Evolutionary conservation across 2,888 invertebrate species (phyloP).

Genomic region (Ormyrus thymus): DNA sequence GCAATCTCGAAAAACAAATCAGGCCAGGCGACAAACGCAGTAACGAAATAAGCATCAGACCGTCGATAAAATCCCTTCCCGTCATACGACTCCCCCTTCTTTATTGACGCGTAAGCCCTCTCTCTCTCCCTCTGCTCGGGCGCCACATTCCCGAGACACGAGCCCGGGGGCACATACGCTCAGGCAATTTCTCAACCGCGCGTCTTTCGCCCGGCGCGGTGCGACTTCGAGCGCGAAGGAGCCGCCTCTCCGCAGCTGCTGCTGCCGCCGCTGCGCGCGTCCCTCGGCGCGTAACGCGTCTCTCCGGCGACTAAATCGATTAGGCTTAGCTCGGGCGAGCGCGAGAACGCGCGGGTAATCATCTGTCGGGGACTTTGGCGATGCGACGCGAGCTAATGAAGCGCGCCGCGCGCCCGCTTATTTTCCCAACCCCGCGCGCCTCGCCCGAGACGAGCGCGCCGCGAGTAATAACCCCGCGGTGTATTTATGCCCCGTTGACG

Average conservation of each 20-base stretch:
- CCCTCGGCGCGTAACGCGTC: conserved; percentile 16
- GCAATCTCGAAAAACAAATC: too few relatives aligned
- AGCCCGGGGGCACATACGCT: background rate
- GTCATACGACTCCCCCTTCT: too few relatives aligned
- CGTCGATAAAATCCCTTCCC: background rate
- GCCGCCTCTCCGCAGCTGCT: conserved; percentile 7
- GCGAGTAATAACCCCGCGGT: too few relatives aligned
- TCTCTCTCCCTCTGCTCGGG: too few relatives aligned
- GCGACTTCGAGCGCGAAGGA: conserved; percentile 49
- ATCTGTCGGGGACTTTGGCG: conserved; percentile 40
- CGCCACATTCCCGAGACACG: too few relatives aligned
- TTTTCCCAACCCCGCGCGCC: too few relatives aligned
- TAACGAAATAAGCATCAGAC: background rate
- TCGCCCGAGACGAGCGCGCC: too few relatives aligned
- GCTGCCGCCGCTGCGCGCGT: background rate
- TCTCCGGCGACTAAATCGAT: conserved; percentile 58
- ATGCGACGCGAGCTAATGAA: too few relatives aligned
- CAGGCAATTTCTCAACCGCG: conserved; percentile 26
- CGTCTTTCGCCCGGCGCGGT: conserved; percentile 17
- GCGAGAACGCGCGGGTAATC: conserved; percentile 59
- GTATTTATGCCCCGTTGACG: too few relatives aligned
- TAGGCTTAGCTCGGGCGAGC: conserved; percentile 57
- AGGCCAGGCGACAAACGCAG: too few relatives aligned
- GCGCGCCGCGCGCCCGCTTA: too few relatives aligned
- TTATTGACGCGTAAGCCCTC: too few relatives aligned